Percentiles rank a stretch among this genome's conserved stretches.
phyloP scores from a whole-genome alignment of 2,113 vertebrate species.

The Catharus minimus region DNA sequence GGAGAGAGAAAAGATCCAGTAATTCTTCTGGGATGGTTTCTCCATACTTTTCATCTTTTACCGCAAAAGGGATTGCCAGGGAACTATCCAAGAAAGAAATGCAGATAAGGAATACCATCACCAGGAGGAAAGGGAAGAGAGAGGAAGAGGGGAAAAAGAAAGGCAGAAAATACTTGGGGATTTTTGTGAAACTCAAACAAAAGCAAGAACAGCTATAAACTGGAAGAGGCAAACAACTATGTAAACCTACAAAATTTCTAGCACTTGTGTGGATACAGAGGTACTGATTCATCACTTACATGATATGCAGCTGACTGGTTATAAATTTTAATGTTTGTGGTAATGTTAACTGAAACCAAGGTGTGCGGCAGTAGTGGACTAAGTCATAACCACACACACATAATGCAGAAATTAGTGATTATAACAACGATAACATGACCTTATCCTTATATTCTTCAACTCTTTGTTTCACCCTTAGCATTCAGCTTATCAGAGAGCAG shows the following conservation, averaged over 20 bases:
- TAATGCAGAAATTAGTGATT: not conserved
- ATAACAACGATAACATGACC: not conserved
- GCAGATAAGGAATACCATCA: not conserved
- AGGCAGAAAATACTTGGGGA: not conserved
- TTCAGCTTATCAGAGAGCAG: not conserved
- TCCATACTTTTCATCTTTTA: slow-evolving; percentile 34
- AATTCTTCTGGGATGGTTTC: slow-evolving; percentile 48
- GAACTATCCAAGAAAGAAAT: slow-evolving; percentile 43
- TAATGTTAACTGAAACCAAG: not conserved
- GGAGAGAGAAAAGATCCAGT: slow-evolving; percentile 37
- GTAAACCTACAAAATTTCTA: not conserved
- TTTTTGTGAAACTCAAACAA: not conserved
- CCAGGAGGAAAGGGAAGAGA: not conserved
- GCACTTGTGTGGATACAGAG: not conserved
- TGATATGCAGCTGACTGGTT: not conserved
- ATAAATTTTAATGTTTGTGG: not conserved
- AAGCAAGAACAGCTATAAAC: not conserved
- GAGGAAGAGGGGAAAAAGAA: not conserved
- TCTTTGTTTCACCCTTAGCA: not conserved
- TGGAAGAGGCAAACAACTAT: not conserved
- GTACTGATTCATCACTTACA: not conserved
- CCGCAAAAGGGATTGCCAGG: not conserved
- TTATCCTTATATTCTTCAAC: not conserved
- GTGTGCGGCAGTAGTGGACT: not conserved
- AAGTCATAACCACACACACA: not conserved